Conservation (phyloP, 2,797 vertebrate species). For the Odontamblyopus rebecca region DNA sequence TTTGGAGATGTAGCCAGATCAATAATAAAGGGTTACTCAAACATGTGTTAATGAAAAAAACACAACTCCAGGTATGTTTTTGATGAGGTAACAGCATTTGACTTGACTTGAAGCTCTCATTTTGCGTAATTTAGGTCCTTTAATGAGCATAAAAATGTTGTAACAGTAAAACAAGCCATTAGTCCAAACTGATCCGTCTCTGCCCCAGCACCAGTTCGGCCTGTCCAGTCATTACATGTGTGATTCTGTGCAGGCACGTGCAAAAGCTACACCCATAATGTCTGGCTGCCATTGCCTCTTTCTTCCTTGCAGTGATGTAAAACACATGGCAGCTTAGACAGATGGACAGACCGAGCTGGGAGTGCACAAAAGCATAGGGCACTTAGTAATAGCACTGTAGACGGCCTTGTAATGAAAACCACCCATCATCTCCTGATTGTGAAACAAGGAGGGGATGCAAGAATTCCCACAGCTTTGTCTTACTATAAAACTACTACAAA, state of each 20-base stretch:
- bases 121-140: no score
- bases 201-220: background rate
- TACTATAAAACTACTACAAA: slow-evolving; percentile 5
- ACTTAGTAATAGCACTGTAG: slow-evolving; percentile 48
- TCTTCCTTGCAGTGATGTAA: slow-evolving; percentile 51
- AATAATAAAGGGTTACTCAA: no score
- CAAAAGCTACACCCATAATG: slow-evolving; percentile 26
- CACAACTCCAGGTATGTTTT: no score
- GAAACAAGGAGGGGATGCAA: slow-evolving; percentile 16
- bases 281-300: slow-evolving; percentile 25
- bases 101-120: no score
- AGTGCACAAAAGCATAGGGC: slow-evolving; percentile 17
- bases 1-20: no score
- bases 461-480: slow-evolving; percentile 27
- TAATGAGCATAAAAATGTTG: no score
- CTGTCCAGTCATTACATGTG: slow-evolving; percentile 5
- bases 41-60: no score
- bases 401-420: slow-evolving; percentile 55
- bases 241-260: slow-evolving; percentile 30
- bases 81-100: no score
- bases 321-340: slow-evolving; percentile 66
- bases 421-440: slow-evolving; percentile 51
- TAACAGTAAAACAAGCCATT: background rate
- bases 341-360: slow-evolving; percentile 59
- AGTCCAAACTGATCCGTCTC: background rate